Evolutionary conservation across 2,113 vertebrate genomes (phyloP).

Genomic region (Crotalus tigris): DNA sequence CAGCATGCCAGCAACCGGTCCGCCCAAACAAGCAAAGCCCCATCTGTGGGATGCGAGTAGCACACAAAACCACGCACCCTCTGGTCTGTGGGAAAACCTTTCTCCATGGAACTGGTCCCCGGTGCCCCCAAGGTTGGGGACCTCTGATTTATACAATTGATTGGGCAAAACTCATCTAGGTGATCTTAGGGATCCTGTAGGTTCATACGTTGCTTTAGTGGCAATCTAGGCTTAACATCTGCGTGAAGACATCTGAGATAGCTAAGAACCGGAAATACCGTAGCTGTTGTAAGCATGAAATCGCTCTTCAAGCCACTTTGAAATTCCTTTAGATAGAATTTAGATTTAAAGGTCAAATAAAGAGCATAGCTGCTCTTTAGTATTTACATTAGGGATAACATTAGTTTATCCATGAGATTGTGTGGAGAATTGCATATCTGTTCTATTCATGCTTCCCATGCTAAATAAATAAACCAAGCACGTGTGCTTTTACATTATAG

Average conservation of each 20-base stretch:
- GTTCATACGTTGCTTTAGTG: not conserved
- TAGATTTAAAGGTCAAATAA: not conserved
- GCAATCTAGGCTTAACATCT: not conserved
- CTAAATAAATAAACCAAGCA: not conserved
- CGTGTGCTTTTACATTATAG: not conserved
- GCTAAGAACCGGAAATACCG: not conserved
- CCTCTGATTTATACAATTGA: too few species aligned
- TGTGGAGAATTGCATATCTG: not conserved
- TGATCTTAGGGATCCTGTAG: not conserved
- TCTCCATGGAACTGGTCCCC: too few species aligned
- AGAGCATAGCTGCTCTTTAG: not conserved
- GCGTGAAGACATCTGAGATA: too few species aligned
- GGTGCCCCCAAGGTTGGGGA: too few species aligned
- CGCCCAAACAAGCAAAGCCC: too few species aligned
- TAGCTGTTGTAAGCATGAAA: too few species aligned
- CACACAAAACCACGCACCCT: too few species aligned
- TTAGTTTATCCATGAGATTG: not conserved
- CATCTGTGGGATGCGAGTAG: too few species aligned
- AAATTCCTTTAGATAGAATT: not conserved
- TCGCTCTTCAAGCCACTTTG: not conserved
- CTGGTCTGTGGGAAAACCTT: too few species aligned
- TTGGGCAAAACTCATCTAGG: not conserved
- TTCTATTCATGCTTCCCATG: not conserved
- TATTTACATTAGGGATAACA: not conserved
- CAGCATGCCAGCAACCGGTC: too few species aligned